Evolutionary conservation across 2,888 invertebrate genomes (phyloP).

Genomic region (Dexiosoma caninum): DNA sequence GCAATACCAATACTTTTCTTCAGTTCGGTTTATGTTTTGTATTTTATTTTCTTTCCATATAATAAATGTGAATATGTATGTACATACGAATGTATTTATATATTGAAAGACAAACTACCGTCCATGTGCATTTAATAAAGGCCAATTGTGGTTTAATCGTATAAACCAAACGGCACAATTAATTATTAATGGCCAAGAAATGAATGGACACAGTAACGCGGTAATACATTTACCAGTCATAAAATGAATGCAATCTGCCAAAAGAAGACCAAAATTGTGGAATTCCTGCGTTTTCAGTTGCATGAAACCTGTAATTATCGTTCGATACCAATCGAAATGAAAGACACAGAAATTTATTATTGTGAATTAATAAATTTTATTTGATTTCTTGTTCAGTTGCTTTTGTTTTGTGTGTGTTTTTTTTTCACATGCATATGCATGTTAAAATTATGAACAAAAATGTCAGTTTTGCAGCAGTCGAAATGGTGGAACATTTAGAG

Average conservation of each 20-base stretch:
- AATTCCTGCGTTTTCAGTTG: constrained; percentile 62
- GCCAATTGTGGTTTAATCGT: constrained; percentile 48
- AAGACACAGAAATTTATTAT: constrained; percentile 78
- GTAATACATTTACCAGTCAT: neutral
- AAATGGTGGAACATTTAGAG: neutral
- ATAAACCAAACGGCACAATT: constrained; percentile 68
- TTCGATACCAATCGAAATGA: constrained; percentile 78
- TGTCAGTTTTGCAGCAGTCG: constrained; percentile 1
- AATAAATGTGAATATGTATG: neutral
- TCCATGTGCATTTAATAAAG: constrained; percentile 40
- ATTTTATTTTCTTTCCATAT: no score
- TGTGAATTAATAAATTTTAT: constrained; percentile 76
- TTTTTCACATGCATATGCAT: constrained; percentile 15
- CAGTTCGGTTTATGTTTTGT: neutral
- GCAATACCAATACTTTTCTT: constrained; percentile 11
- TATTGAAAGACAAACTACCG: constrained; percentile 27
- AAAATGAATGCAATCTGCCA: constrained; percentile 27
- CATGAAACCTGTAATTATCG: constrained; percentile 76
- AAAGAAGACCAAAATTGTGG: constrained; percentile 28
- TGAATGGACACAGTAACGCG: constrained; percentile 24
- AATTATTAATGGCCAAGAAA: constrained; percentile 68
- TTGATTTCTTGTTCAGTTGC: constrained; percentile 58
- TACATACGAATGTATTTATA: neutral
- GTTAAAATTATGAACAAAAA: constrained; percentile 13
- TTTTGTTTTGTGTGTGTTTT: constrained; percentile 10